Conservation (phyloP, 2,113 vertebrate genomes). For the Edolisoma coerulescens region DNA sequence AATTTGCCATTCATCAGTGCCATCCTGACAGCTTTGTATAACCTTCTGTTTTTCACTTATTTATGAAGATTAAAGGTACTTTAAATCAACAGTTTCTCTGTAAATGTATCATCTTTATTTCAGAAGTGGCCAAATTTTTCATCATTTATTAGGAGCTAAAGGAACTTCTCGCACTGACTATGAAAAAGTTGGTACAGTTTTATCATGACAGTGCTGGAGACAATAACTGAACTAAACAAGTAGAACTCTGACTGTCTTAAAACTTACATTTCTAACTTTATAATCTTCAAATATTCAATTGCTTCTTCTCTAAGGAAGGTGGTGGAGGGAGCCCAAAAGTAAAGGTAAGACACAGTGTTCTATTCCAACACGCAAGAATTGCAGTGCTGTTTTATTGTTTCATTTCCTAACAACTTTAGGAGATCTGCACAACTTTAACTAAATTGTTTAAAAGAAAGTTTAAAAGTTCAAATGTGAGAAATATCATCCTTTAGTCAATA, state of each 20-base stretch:
- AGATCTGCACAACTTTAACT: not conserved
- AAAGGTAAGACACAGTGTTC: not conserved
- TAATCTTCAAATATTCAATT: not conserved
- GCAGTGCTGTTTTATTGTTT: not conserved
- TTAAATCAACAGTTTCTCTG: conserved; percentile 74
- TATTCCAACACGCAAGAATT: not conserved
- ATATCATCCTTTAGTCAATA: not conserved
- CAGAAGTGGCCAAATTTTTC: conserved; percentile 66
- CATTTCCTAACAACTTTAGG: not conserved
- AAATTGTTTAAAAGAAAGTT: not conserved
- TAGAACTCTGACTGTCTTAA: not conserved
- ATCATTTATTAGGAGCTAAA: conserved; percentile 51
- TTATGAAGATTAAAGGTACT: conserved; percentile 80
- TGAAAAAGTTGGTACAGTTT: not conserved
- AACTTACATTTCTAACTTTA: not conserved
- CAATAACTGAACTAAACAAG: not conserved
- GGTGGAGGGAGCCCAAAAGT: not conserved
- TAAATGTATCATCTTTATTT: conserved; percentile 70
- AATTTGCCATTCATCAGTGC: conserved; percentile 74
- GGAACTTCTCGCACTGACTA: not conserved
- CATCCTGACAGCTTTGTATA: conserved; percentile 75
- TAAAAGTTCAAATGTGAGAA: not conserved
- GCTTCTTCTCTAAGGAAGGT: not conserved
- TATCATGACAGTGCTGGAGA: not conserved
- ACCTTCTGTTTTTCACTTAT: conserved; percentile 74